Percentiles rank a stretch among this genome's conserved stretches.
Conservation (phyloP, 2,797 vertebrate genomes). For the Siniperca obscura region DNA sequence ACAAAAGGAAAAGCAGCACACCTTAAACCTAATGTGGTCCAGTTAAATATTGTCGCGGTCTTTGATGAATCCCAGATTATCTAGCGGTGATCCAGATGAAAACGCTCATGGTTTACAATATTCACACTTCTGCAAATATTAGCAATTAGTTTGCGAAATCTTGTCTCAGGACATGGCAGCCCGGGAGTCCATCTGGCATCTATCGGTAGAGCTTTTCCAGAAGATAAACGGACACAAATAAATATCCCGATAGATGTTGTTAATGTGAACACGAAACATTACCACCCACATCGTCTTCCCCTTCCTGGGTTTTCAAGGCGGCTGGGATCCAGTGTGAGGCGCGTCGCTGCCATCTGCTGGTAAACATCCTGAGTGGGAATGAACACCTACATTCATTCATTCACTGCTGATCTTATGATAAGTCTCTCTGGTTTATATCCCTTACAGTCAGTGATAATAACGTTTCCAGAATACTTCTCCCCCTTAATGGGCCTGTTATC, state of each 20-base stretch:
- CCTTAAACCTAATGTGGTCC: constrained; percentile 2
- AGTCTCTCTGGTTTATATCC: background rate
- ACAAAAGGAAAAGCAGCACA: constrained; percentile 8
- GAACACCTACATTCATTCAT: background rate
- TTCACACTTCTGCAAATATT: background rate
- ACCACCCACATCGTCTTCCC: background rate
- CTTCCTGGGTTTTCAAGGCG: constrained; percentile 13
- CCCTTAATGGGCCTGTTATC: background rate
- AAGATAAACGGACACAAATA: background rate
- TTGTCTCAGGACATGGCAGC: background rate
- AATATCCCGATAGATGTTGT: background rate
- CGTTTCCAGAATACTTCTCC: too few species aligned
- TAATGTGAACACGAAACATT: background rate
- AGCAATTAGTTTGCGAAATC: background rate
- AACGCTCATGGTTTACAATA: constrained; percentile 25
- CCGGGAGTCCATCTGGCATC: background rate
- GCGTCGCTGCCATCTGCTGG: constrained; percentile 56
- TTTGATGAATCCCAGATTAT: constrained; percentile 20
- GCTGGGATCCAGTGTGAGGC: background rate
- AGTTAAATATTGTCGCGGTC: background rate
- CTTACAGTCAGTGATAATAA: background rate
- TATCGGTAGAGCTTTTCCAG: accelerated
- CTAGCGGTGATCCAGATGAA: background rate
- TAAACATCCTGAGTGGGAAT: background rate
- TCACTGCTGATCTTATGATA: background rate